phyloP scores from a whole-genome alignment of 2,113 vertebrate species.

The Hypocryptadius cinnamomeus region DNA sequence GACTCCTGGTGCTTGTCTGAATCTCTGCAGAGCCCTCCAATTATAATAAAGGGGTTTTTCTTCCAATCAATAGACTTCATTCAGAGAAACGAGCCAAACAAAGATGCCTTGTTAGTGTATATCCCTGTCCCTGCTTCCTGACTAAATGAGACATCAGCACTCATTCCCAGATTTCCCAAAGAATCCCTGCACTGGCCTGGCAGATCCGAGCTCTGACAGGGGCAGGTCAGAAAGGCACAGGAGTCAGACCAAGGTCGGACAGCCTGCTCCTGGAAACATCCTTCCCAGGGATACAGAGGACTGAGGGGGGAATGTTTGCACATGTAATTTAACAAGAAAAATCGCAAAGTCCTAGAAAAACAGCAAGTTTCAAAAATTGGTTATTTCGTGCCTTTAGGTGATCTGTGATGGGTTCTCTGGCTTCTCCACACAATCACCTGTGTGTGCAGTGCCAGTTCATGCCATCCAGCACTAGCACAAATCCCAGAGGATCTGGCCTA shows the following conservation, averaged over 20 bases:
- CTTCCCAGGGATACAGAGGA: background rate
- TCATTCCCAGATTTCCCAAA: conserved; percentile 5
- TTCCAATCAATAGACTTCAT: background rate
- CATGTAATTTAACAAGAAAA: background rate
- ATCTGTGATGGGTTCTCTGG: background rate
- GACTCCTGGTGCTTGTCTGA: background rate
- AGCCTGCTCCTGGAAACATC: background rate
- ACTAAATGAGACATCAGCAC: conserved; percentile 1
- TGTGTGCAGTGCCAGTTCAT: background rate
- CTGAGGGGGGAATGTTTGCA: background rate
- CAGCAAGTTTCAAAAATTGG: background rate
- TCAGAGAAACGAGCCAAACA: background rate
- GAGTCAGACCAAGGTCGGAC: conserved; percentile 4
- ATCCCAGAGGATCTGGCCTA: background rate
- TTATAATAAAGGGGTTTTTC: background rate
- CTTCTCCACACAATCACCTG: background rate
- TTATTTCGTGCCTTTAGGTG: background rate
- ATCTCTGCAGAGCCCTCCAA: background rate
- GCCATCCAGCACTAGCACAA: background rate
- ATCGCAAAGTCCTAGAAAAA: background rate
- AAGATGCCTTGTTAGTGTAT: background rate
- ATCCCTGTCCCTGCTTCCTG: background rate
- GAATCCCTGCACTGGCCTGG: background rate
- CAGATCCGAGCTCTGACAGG: background rate
- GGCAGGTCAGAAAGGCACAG: conserved; percentile 35